Base-by-base conservation (phyloP, 2,888 invertebrate species). In the Microctonus brassicae region DNA sequence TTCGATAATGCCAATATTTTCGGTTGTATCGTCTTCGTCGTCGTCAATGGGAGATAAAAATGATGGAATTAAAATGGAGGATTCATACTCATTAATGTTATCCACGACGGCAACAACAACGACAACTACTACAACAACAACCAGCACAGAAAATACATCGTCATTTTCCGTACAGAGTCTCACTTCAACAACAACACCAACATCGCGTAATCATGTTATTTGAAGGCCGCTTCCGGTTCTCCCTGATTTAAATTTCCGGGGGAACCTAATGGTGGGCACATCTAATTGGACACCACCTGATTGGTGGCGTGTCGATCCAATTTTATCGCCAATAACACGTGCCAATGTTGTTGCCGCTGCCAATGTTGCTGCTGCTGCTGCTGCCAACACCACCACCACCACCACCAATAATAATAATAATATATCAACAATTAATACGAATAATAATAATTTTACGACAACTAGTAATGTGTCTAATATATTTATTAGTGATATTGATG, bases 201-300 rank as follows among this genome's bases (percentile, higher is more conserved):
- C 84, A 2, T 83, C 91, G 73, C 83, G 87, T 1, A 84, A 82
- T 67, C 94, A 94, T 86, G 93, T 94, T 88, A 94, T 94, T 91
- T 94, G 94, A 94, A 94, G 93, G 91, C 94, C 94, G 89, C 93
- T 94, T 85, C 92, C 94, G 92, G 91, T 92, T 91, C 94, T 94
- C 89, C 93, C 93, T 83, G 92, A 93, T 84, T 73, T 86, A 4
- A 84, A 86, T 77, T 87, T 85, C 80, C 89, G 92, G 89, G 89
- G 90, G 90, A 89, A 90, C 90, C 89, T 84, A 73, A 83, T 80
- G 73, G 17, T 47, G 17, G 47, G 47, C 3, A 17, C 47, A 47
- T 82, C 82, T 69, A 78, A 83, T 76, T 90, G 85, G 89, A 88
- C 82, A 82, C 86, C 80, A 75, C 81, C 88, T 79, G 90, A 89